A percentile compares a stretch with the other conserved stretches of the same genome.
phyloP scores from a whole-genome alignment of 2,797 vertebrate species.

The Chloroceryle inda region DNA sequence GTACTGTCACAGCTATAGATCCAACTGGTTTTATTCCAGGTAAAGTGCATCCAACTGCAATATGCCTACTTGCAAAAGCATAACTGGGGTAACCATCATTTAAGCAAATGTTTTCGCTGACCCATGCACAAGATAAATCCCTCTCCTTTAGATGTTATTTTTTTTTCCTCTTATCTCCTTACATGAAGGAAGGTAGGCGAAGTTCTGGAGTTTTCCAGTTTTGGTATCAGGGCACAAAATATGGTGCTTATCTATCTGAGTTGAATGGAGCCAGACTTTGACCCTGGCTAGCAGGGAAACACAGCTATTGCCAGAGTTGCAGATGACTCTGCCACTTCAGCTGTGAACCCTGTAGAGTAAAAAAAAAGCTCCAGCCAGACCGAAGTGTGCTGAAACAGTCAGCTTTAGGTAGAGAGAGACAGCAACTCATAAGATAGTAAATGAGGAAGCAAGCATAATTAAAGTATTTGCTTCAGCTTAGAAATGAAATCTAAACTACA shows the following conservation, averaged over 20 bases:
- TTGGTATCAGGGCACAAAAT: not conserved
- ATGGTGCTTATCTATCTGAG: not conserved
- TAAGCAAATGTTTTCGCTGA: conserved; percentile 34
- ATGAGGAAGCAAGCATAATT: not conserved
- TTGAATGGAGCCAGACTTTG: not conserved
- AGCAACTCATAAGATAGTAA: not conserved
- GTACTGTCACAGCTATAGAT: conserved; percentile 59
- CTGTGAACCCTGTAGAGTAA: not conserved
- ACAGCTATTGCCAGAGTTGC: not conserved
- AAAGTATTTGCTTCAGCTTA: not conserved
- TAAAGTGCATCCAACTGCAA: conserved; percentile 37
- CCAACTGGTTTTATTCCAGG: conserved; percentile 59
- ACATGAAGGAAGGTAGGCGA: not conserved
- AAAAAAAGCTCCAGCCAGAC: not conserved
- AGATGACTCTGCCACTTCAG: not conserved
- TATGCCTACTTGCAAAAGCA: conserved; percentile 32
- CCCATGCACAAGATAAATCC: not conserved
- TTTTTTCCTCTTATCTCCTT: not conserved
- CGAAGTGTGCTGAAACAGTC: not conserved
- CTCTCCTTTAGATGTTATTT: not conserved
- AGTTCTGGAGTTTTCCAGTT: not conserved
- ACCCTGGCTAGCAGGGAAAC: not conserved
- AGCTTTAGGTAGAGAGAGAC: not conserved
- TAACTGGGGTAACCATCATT: not conserved
- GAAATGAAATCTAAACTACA: not conserved